Conservation (phyloP, 2,797 vertebrate genomes). For the Ceryle rudis region DNA sequence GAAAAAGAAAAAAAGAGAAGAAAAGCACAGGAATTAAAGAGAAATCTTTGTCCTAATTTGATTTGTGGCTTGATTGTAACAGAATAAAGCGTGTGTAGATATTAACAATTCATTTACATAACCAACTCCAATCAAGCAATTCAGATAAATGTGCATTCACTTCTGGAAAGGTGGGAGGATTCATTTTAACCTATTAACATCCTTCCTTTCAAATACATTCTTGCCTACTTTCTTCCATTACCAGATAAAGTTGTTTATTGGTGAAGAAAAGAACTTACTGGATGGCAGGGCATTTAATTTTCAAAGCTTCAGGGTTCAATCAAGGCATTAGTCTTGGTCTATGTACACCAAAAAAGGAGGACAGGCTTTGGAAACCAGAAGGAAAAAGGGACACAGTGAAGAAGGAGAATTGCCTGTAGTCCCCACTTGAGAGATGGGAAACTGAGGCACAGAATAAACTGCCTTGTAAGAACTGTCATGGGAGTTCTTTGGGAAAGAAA, state of each 20-base stretch:
- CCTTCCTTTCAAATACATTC: neutral
- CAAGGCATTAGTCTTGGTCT: neutral
- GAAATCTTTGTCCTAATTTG: conserved; percentile 57
- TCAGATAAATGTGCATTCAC: conserved; percentile 22
- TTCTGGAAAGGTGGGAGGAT: conserved; percentile 16
- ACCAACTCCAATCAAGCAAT: conserved; percentile 25
- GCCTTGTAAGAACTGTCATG: neutral
- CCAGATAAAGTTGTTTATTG: neutral
- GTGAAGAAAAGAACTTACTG: neutral
- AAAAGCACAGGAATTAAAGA: conserved; percentile 47
- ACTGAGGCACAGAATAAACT: neutral
- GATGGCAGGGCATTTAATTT: neutral
- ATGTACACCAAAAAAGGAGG: neutral
- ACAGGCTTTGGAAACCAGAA: neutral
- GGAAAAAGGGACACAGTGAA: neutral
- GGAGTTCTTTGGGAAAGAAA: neutral
- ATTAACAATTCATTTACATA: conserved; percentile 63
- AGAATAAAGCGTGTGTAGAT: conserved; percentile 43
- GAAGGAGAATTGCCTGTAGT: neutral
- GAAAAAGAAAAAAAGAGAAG: conserved; percentile 13
- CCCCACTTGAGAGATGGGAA: neutral
- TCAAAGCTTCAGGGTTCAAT: neutral
- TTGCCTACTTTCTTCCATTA: neutral
- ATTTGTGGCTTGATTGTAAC: conserved; percentile 59
- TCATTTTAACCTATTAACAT: conserved; percentile 46